Evolutionary conservation across 2,797 vertebrate species (phyloP), one percentile per base, ranked within the genome.

Genomic region (Darevskia nairensis): DNA sequence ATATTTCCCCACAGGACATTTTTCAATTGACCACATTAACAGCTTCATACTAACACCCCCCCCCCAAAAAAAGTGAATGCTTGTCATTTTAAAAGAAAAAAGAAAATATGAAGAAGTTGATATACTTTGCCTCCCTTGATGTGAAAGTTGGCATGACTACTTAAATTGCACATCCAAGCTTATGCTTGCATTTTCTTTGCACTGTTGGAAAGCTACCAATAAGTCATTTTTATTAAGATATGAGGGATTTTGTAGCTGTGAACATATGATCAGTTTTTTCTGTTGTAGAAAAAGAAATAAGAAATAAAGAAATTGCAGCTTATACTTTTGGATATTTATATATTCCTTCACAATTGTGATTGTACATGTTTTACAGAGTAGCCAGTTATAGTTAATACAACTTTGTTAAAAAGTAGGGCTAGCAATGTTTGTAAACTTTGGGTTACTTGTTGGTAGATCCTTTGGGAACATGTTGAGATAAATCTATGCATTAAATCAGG

Each of bases 181-280:
- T 90, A 76, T 79, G 44, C n/a, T 88, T 86, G 74, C 82, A 39
- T 44, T 81, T 77, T 90, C 55, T 88, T 94, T 90, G 78, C 75
- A 29, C 83, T 84, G 3, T 81, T 94, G 84, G 78, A 92, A 93
- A 90, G 32, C 77, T 92, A 84, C 39, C 89, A 87, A 91, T 86
- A 64, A 68, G 8, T 88, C 89, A 81, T 68, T 25, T 91, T 59
- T 85, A 79, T 75, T 80, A 0, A 0, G 72, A 80, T 86, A 68
- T 87, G 55, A 78, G 84, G 79, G 72, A 90, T 44, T 64, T 39
- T 44, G 41, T 82, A 90, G 35, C 55, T 85, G 7, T 90, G 86
- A 76, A 80, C 76, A n/a, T 39, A 0, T 82, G 85, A 8, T 15
- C 32, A 61, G 88, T 50, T 82, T 69, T 32, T 72, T 17, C 72